These are phyloP conservation scores for Lates calcarifer DNA, from an alignment of 2,113 vertebrate genomes.

Conservation along the genomic window DNA sequence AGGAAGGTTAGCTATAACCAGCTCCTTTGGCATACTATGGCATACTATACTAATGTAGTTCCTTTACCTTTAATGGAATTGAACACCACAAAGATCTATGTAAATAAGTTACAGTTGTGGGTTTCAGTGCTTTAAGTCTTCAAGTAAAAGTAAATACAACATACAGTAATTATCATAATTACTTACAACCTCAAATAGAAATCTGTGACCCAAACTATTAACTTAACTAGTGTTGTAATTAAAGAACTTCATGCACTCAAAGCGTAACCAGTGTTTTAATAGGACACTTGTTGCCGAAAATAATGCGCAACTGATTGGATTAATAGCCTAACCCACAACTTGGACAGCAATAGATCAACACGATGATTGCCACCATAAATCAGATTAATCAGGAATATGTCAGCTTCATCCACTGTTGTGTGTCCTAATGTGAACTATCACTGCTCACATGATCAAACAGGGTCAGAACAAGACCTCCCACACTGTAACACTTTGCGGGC, in stretches of 20 bases:
- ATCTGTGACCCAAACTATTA: conserved; percentile 44
- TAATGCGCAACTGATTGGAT: conserved; percentile 63
- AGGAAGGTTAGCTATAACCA: not conserved
- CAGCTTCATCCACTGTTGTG: conserved; percentile 25
- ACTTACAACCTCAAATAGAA: conserved; percentile 14
- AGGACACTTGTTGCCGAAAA: conserved; percentile 51
- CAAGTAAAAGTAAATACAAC: conserved; percentile 9
- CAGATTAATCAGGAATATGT: conserved; percentile 65
- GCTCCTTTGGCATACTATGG: not conserved
- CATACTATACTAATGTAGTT: not conserved
- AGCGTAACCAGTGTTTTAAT: conserved; percentile 48
- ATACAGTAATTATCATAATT: conserved; percentile 32
- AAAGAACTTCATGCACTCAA: conserved; percentile 26
- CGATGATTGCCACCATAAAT: conserved; percentile 73
- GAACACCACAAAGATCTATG: not conserved
- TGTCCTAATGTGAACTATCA: conserved; percentile 57
- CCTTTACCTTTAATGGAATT: not conserved
- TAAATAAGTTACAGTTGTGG: not conserved
- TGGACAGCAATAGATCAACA: conserved; percentile 64
- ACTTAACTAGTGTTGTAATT: conserved; percentile 33
- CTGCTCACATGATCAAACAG: conserved; percentile 52
- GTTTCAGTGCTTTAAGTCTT: conserved; percentile 13
- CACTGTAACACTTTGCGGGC: conserved; percentile 50
- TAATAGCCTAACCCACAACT: conserved; percentile 50
- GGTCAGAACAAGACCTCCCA: conserved; percentile 65